Conservation (phyloP, 2,888 invertebrate species). For the Scrobipalpa atriplicella region DNA sequence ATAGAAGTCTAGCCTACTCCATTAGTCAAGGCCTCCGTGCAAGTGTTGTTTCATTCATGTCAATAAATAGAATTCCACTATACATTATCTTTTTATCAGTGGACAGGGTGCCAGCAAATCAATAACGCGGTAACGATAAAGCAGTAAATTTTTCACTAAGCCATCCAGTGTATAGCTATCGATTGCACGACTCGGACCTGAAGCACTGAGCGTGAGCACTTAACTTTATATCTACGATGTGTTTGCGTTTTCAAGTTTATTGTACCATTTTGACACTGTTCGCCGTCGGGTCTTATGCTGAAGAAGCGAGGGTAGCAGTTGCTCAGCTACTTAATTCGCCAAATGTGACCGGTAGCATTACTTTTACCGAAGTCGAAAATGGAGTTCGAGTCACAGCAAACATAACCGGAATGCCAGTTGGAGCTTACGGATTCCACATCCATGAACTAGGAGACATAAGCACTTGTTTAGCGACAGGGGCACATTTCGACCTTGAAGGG, state of each 20-base stretch:
- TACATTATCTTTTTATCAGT: neutral
- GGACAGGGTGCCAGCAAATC: neutral
- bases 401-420: slow-evolving; percentile 72
- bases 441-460: slow-evolving; percentile 22
- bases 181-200: neutral
- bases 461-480: slow-evolving; percentile 72
- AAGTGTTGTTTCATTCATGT: too few species aligned
- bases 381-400: slow-evolving; percentile 77
- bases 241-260: too few species aligned
- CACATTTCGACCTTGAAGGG: slow-evolving; percentile 87
- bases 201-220: neutral
- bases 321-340: slow-evolving; percentile 48
- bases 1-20: too few species aligned
- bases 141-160: neutral
- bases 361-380: slow-evolving; percentile 72
- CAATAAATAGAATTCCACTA: too few species aligned
- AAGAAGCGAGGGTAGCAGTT: slow-evolving; percentile 49
- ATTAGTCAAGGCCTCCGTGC: too few species aligned
- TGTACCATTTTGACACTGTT: neutral
- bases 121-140: slow-evolving; percentile 8
- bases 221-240: too few species aligned
- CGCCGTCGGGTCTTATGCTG: neutral
- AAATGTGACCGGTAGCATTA: slow-evolving; percentile 53
- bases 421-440: slow-evolving; percentile 21
- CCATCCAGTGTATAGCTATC: neutral